phyloP scores from a whole-genome alignment of 1,140 invertebrate species.

The Vollenhovia emeryi region DNA sequence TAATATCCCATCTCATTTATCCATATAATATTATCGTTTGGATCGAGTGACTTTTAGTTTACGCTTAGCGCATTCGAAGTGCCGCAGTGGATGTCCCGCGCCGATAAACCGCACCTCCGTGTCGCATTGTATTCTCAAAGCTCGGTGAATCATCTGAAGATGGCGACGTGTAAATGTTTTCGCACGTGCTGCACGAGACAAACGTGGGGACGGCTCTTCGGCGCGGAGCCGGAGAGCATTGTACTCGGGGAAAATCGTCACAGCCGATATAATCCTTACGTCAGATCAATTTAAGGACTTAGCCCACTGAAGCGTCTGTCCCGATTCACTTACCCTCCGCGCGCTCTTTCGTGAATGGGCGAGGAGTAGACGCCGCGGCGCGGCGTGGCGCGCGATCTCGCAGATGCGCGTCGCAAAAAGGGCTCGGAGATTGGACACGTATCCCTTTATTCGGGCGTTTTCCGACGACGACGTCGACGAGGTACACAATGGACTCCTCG shows the following conservation, averaged over 20 bases:
- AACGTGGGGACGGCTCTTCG: background rate
- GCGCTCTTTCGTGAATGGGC: constrained; percentile 52
- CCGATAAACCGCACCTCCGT: background rate
- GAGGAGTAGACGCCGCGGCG: background rate
- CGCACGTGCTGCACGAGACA: constrained; percentile 41
- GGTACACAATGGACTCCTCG: constrained; percentile 1
- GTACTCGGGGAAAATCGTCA: constrained; percentile 43
- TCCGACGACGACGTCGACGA: background rate
- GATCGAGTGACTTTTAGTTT: constrained; percentile 11
- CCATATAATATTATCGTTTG: background rate
- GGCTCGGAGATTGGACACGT: constrained; percentile 64
- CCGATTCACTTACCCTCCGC: constrained; percentile 32
- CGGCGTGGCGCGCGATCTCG: constrained; percentile 36
- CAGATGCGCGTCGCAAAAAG: constrained; percentile 67
- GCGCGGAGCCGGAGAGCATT: background rate
- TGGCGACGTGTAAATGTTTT: constrained; percentile 17
- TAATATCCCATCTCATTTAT: background rate
- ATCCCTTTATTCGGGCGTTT: constrained; percentile 57
- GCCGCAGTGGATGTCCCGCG: background rate
- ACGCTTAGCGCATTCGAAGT: background rate
- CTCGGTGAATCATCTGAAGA: background rate
- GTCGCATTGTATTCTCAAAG: background rate
- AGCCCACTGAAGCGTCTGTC: constrained; percentile 52
- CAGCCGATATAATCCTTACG: constrained; percentile 42
- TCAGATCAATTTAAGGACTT: constrained; percentile 65